phyloP scores from a whole-genome alignment of 2,888 invertebrate species.

The Leptinotarsa haldemani region DNA sequence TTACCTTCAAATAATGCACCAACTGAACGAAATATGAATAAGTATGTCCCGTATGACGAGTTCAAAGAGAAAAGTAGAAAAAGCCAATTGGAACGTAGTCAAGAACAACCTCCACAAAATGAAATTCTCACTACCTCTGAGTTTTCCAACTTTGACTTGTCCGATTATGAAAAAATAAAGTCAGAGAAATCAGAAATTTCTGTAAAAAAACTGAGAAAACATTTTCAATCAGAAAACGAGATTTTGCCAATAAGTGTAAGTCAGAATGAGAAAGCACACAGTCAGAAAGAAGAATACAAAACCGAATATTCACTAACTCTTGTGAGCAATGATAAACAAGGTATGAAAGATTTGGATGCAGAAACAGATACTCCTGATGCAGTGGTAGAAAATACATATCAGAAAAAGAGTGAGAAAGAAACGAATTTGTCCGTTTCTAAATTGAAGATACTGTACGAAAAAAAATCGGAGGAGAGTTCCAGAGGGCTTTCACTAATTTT shows the following conservation, averaged over 20 bases:
- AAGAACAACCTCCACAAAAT: neutral
- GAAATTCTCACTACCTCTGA: neutral
- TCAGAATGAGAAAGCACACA: neutral
- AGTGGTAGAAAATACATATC: too few relatives aligned
- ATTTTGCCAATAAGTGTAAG: too few relatives aligned
- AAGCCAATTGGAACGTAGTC: neutral
- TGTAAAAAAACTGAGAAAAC: slow-evolving; percentile 34
- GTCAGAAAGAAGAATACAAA: neutral
- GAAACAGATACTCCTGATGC: neutral
- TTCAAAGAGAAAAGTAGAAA: slow-evolving; percentile 1
- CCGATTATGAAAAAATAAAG: too few relatives aligned
- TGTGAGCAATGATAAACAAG: neutral
- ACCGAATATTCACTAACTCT: neutral
- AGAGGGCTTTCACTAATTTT: neutral
- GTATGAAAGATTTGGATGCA: neutral
- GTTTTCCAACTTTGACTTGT: neutral
- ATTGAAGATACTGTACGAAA: neutral
- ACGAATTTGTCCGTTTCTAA: neutral
- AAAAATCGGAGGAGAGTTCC: neutral
- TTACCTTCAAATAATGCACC: slow-evolving; percentile 40
- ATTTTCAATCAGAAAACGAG: slow-evolving; percentile 16
- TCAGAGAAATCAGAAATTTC: slow-evolving; percentile 17
- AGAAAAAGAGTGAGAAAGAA: neutral
- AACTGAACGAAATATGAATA: neutral
- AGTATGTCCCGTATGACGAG: slow-evolving; percentile 1